These are phyloP conservation scores for Dipus sagitta DNA, from an alignment of 2,797 vertebrate genomes.

Conservation along the genomic window DNA sequence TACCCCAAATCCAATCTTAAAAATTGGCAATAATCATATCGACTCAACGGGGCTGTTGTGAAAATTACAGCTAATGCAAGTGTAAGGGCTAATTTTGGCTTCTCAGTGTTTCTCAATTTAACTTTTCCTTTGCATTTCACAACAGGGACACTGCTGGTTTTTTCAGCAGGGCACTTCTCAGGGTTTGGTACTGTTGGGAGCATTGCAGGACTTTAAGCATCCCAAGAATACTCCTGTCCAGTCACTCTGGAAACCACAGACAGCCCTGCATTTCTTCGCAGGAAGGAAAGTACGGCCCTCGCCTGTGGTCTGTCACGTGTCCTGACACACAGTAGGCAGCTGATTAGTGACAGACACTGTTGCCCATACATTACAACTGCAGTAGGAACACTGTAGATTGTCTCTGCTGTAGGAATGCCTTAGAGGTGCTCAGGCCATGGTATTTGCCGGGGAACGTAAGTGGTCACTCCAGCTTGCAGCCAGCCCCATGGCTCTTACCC, in stretches of 20 bases:
- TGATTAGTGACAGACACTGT: neutral
- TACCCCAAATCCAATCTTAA: constrained; percentile 77
- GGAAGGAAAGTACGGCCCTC: neutral
- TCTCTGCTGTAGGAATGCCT: neutral
- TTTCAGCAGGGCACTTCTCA: constrained; percentile 49
- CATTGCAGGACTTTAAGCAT: neutral
- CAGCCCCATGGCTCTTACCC: neutral
- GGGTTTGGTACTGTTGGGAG: neutral
- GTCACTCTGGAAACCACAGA: neutral
- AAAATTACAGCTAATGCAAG: constrained; percentile 78
- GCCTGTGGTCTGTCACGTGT: neutral
- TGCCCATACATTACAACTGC: neutral
- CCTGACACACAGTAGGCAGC: neutral
- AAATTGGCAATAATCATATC: constrained; percentile 68
- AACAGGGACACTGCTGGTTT: constrained; percentile 31
- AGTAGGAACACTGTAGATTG: neutral
- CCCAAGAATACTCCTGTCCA: neutral
- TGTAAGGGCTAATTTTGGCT: constrained; percentile 71
- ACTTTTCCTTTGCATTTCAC: constrained; percentile 72
- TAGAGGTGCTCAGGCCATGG: neutral
- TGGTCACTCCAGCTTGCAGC: neutral
- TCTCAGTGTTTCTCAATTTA: constrained; percentile 61
- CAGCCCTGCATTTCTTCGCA: neutral
- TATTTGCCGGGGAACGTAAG: neutral
- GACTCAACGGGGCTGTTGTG: constrained; percentile 65